phyloP scores from a whole-genome alignment of 2,113 vertebrate species.

The Bubalus kerabau region DNA sequence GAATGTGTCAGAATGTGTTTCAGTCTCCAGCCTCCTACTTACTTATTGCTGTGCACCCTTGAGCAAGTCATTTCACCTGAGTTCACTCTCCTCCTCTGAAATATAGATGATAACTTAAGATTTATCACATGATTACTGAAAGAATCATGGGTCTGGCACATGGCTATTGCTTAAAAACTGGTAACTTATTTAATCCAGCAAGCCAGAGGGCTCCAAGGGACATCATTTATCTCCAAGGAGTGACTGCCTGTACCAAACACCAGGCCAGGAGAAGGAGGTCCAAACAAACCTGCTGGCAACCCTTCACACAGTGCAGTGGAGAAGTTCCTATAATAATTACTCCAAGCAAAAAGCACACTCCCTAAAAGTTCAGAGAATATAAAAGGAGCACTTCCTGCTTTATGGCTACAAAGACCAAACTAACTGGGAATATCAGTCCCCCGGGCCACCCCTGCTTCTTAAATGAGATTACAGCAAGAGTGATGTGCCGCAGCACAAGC shows the following conservation, averaged over 20 bases:
- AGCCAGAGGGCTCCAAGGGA: constrained; percentile 10
- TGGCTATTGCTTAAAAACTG: not conserved
- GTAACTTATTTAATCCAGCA: constrained; percentile 13
- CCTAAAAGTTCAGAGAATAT: constrained; percentile 81
- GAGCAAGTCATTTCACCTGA: not conserved
- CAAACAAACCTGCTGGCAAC: constrained; percentile 67
- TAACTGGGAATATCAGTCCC: constrained; percentile 84
- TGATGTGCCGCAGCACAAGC: constrained; percentile 76
- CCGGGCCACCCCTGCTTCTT: constrained; percentile 75
- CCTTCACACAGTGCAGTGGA: constrained; percentile 3
- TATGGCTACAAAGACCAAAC: constrained; percentile 82
- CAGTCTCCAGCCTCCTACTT: not conserved
- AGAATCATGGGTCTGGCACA: not conserved
- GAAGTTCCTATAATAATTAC: constrained; percentile 77
- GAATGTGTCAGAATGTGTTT: not conserved
- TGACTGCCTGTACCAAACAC: not conserved
- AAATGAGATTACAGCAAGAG: constrained; percentile 83
- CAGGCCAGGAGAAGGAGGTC: not conserved
- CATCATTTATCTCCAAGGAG: not conserved
- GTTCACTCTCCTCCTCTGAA: not conserved
- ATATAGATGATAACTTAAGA: not conserved
- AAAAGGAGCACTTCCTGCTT: constrained; percentile 82
- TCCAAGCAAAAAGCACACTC: constrained; percentile 72
- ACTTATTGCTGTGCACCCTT: not conserved
- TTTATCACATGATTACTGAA: not conserved